Evolutionary conservation across 1,140 invertebrate genomes (phyloP).

Genomic region (Lepidurus packardi): DNA sequence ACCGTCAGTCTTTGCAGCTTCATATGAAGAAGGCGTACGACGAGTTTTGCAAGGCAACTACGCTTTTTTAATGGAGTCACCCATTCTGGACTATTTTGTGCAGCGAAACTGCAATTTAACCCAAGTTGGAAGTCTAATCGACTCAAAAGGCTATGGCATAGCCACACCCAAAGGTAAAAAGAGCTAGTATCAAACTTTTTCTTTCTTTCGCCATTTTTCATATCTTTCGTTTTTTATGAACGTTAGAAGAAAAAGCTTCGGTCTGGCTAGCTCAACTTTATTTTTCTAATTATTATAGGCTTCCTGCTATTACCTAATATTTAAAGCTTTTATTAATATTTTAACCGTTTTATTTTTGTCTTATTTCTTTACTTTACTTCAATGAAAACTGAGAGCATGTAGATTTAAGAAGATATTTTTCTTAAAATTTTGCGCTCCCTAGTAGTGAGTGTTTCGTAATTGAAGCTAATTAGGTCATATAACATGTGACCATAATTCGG

Average conservation of each 20-base stretch:
- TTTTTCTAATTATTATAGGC: neutral
- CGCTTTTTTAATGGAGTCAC: constrained; percentile 91
- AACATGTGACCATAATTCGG: too few relatives aligned
- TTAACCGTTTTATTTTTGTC: too few relatives aligned
- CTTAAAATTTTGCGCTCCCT: too few relatives aligned
- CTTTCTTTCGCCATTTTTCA: neutral
- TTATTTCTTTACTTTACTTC: too few relatives aligned
- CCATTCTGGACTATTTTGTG: constrained; percentile 81
- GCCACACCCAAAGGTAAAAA: constrained; percentile 70
- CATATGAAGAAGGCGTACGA: constrained; percentile 72
- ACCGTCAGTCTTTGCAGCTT: constrained; percentile 63
- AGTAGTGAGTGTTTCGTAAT: too few relatives aligned
- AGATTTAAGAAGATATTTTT: too few relatives aligned
- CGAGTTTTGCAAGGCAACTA: constrained; percentile 72
- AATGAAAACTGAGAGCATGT: too few relatives aligned
- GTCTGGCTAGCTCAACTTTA: neutral
- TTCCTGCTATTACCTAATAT: neutral
- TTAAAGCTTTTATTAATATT: too few relatives aligned
- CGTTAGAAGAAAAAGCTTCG: neutral
- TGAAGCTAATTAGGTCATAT: too few relatives aligned
- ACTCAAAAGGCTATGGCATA: constrained; percentile 86
- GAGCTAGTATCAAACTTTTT: neutral
- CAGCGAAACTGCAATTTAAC: constrained; percentile 88
- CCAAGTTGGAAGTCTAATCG: constrained; percentile 82
- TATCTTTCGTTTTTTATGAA: constrained; percentile 7